These are phyloP conservation scores for Thalassaphorura encarpata DNA, from an alignment of 1,140 invertebrate genomes.

Conservation along the genomic window DNA sequence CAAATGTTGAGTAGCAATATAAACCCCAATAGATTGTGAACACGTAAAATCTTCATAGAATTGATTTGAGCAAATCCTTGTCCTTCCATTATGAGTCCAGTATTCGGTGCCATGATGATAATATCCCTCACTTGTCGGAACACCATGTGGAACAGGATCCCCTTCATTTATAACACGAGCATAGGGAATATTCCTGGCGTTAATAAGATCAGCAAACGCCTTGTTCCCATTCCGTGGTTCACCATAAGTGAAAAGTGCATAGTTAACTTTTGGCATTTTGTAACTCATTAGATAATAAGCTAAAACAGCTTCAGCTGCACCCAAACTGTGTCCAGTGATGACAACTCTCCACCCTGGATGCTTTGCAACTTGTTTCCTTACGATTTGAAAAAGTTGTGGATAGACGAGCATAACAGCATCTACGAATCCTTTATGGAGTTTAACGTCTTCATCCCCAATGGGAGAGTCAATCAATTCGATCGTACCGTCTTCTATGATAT, in stretches of 20 bases:
- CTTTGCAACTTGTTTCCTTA: background rate
- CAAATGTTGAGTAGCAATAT: no score
- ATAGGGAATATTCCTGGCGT: background rate
- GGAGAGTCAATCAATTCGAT: no score
- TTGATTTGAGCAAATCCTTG: background rate
- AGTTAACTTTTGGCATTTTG: background rate
- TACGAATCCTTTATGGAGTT: background rate
- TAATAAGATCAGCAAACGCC: background rate
- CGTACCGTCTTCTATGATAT: no score
- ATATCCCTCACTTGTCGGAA: background rate
- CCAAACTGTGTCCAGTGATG: background rate
- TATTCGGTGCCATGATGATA: background rate
- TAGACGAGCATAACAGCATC: background rate
- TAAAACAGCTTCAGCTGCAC: background rate
- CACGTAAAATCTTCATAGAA: background rate
- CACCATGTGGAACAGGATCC: background rate
- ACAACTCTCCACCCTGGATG: background rate
- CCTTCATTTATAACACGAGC: background rate
- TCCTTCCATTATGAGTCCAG: background rate
- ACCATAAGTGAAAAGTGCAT: background rate
- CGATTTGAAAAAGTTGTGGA: background rate
- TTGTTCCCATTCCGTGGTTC: background rate
- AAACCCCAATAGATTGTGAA: no score
- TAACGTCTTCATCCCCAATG: no score
- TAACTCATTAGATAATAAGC: background rate